phyloP scores from a whole-genome alignment of 2,888 invertebrate genomes.

The Poecilus cupreus region DNA sequence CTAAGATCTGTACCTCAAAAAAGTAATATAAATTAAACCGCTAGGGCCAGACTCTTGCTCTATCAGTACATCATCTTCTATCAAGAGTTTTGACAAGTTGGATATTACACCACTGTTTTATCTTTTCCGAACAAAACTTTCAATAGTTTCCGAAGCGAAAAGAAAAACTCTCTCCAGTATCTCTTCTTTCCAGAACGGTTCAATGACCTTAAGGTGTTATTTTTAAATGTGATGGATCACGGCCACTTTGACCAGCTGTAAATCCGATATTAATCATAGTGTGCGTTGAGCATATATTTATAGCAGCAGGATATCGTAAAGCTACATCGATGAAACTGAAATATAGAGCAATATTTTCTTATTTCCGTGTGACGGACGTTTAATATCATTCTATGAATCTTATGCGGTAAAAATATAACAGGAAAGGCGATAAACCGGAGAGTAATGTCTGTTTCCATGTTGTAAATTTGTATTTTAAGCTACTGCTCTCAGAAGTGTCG shows the following conservation, averaged over 20 bases:
- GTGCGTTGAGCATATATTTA: neutral
- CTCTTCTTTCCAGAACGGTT: neutral
- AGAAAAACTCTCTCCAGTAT: neutral
- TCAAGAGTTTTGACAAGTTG: neutral
- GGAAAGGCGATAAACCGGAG: neutral
- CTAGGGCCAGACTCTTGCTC: too few species aligned
- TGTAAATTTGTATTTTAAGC: neutral
- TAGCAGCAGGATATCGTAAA: neutral
- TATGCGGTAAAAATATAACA: too few species aligned
- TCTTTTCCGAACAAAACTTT: neutral
- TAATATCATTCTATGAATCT: neutral
- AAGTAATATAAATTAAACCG: too few species aligned
- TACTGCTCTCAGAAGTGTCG: neutral
- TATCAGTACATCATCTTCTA: neutral
- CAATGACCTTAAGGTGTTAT: neutral
- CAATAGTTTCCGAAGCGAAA: conserved; percentile 3
- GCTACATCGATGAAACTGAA: neutral
- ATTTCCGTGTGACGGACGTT: neutral
- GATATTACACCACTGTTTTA: conserved; percentile 1
- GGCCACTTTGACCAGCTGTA: neutral
- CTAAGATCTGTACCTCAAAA: neutral
- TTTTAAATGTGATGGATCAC: neutral
- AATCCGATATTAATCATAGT: neutral
- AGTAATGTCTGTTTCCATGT: neutral
- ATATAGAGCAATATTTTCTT: neutral